phyloP scores from a whole-genome alignment of 2,888 invertebrate genomes.

The Phyllotreta striolata region DNA sequence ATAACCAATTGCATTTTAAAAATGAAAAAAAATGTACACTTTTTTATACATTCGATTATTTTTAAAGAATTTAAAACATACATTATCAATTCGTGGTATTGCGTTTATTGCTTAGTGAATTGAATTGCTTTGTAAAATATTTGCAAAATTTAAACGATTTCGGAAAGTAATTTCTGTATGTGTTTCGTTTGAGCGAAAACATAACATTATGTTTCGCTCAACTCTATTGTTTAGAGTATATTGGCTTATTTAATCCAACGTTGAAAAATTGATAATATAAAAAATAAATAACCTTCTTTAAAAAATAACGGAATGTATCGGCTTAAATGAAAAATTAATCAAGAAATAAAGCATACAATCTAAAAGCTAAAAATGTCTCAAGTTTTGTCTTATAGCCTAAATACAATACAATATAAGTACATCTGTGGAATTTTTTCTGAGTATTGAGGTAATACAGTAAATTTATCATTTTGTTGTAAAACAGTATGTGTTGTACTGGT shows the following conservation, averaged over 20 bases:
- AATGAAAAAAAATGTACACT: slow-evolving; percentile 45
- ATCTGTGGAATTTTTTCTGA: slow-evolving; percentile 61
- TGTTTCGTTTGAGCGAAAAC: too few relatives aligned
- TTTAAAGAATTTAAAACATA: slow-evolving; percentile 6
- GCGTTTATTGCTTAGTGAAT: slow-evolving; percentile 7
- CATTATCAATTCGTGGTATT: neutral
- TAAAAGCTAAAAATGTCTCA: slow-evolving; percentile 55
- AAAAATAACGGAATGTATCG: slow-evolving; percentile 25
- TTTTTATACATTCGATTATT: slow-evolving; percentile 41
- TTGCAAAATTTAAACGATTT: too few relatives aligned
- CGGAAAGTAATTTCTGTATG: too few relatives aligned
- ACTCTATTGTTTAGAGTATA: neutral
- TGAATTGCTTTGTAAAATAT: too few relatives aligned
- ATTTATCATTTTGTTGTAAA: slow-evolving; percentile 56
- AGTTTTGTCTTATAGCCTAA: slow-evolving; percentile 57
- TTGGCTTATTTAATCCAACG: too few relatives aligned
- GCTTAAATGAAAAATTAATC: slow-evolving; percentile 38
- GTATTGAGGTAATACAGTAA: slow-evolving; percentile 62
- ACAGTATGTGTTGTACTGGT: slow-evolving; percentile 62
- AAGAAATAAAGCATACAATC: slow-evolving; percentile 53
- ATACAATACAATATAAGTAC: slow-evolving; percentile 64
- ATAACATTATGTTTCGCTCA: neutral
- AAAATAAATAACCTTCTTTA: slow-evolving; percentile 5
- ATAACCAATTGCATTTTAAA: slow-evolving; percentile 50
- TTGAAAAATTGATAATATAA: neutral